Evolutionary conservation across 2,113 vertebrate genomes (phyloP), one percentile per base, ranked within the genome.

Genomic region (Dissostichus mawsoni): DNA sequence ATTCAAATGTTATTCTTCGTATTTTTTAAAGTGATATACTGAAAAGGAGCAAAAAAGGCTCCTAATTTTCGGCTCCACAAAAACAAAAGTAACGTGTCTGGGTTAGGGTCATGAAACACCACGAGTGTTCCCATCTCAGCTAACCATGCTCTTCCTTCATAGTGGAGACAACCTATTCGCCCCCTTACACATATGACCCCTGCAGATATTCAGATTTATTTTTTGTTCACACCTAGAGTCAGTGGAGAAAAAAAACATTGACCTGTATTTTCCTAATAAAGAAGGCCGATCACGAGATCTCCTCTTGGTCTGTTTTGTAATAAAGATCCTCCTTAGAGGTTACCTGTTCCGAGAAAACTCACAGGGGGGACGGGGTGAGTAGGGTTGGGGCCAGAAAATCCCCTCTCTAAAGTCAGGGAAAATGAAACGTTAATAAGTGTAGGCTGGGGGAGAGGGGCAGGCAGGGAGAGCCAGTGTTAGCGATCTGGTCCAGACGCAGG

Each of bases 371-470:
- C 4, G 66, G 72, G 86, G 86, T 89, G 83, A 89, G 73, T 16
- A 48, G 65, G 85, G 84, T 87, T 74, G 63, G 74, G 52, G 84
- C 65, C 81, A 81, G 64, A 89, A 89, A 91, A 84, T 84, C 83
- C 67, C 74, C 8, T 7, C 7, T 68, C 41, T 80, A 84, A 89
- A 78, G 83, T 72, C 81, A 67, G 74, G 71, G 53, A 89, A 91
- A 88, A 89, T 92, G 83, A 89, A 92, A 93, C 86, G 85, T 89
- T 82, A 92, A 89, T 85, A 85, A 81, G 87, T 81, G 36, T 8
- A 36, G 73, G 79, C 61, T 16, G 45, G 45, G 36, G 47, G 57
- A 64, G 69, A 33, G 29, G 71, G 57, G 56, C 48, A 50, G 76
- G 25, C 12, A 61, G 79, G 53, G 78, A 29, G 36, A 6, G 11